Conservation (phyloP, 2,797 vertebrate species). For the Aerospiza tachiro region DNA sequence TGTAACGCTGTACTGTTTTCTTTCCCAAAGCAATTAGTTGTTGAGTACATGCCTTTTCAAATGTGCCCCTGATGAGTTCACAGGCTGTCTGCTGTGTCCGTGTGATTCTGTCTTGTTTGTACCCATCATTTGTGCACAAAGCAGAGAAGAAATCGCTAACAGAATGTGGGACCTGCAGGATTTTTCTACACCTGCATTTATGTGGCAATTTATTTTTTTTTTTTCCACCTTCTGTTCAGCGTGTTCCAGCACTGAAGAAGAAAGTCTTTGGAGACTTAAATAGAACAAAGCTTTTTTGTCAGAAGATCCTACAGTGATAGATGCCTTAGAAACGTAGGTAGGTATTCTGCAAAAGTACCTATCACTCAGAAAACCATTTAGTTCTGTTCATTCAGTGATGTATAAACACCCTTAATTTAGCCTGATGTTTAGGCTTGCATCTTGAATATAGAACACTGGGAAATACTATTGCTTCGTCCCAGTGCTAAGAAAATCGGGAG, state of each 20-base stretch:
- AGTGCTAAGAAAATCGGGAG: neutral
- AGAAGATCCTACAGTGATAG: neutral
- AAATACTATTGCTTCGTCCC: neutral
- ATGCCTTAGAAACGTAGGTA: neutral
- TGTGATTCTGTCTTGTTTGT: neutral
- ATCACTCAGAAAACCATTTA: neutral
- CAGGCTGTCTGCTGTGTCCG: neutral
- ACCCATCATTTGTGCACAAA: neutral
- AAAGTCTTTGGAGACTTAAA: slow-evolving; percentile 2
- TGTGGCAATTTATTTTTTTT: neutral
- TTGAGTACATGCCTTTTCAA: neutral
- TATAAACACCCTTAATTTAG: neutral
- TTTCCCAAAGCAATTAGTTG: slow-evolving; percentile 12
- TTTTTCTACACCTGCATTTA: neutral
- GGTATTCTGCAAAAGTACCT: neutral
- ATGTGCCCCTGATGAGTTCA: neutral
- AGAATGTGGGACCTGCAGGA: neutral
- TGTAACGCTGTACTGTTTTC: neutral
- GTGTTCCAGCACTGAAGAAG: neutral
- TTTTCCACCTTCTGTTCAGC: neutral
- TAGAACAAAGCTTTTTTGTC: neutral
- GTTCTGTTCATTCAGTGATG: neutral
- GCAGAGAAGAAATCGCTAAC: neutral
- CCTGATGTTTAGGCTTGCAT: neutral
- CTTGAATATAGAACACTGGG: neutral